A percentile compares a stretch with the other conserved stretches of the same genome.
phyloP scores from a whole-genome alignment of 2,797 vertebrate species.

The Catharus ustulatus region DNA sequence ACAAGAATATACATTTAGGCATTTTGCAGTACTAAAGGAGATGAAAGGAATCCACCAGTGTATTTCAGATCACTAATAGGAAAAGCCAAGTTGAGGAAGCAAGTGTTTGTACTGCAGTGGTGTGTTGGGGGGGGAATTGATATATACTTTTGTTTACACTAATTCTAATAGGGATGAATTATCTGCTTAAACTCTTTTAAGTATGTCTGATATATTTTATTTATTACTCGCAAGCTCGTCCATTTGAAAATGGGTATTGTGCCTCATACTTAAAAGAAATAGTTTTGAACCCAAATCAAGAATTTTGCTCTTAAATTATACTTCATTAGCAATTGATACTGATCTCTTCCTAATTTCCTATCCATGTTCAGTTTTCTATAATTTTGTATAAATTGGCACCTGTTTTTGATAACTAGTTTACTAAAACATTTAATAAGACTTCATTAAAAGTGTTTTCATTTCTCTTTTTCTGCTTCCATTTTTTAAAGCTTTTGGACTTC shows the following conservation, averaged over 20 bases:
- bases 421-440: background rate
- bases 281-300: background rate
- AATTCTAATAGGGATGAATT: background rate
- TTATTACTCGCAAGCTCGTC: background rate
- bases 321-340: background rate
- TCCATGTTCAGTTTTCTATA: background rate
- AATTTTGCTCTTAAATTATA: background rate
- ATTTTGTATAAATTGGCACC: background rate
- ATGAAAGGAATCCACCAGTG: background rate
- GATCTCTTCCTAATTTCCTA: background rate
- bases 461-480: background rate
- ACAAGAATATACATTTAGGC: background rate
- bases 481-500: constrained; percentile 90
- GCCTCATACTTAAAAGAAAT: background rate
- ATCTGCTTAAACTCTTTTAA: background rate
- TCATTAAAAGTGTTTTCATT: background rate
- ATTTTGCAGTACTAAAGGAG: background rate
- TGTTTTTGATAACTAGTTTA: background rate
- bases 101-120: background rate
- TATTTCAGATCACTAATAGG: background rate
- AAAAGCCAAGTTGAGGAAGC: background rate
- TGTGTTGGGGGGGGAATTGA: accelerated
- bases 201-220: background rate
- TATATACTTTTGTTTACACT: background rate
- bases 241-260: background rate